Base-by-base conservation (phyloP, 2,797 vertebrate species). In the Tadarida brasiliensis region DNA sequence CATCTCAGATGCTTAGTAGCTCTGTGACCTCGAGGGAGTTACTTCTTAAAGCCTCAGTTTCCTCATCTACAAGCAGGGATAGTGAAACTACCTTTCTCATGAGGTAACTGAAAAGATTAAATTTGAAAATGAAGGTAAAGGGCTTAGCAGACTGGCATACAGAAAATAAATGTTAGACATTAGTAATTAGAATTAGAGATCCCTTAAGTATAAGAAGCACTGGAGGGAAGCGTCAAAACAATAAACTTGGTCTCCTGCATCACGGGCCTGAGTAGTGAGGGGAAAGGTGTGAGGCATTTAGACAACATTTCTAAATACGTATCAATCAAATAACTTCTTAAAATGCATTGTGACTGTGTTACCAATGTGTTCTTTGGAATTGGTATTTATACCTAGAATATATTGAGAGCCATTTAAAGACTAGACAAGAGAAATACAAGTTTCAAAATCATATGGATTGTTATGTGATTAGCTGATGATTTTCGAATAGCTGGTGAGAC, bases 331-430 rank as follows among this genome's bases (percentile, higher is more conserved):
- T 49, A 86, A 81, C 6, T 22, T 71, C 47, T 86, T 74, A 63
- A 71, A 92, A 67, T 9, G 20, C 7, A 70, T 56, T 77, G 11
- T 85, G 35, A 84, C 28, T 88, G 35, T 67, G 73, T 74, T 54
- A 73, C n/a, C 44, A 63, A 51, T 26, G 56, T 14, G 70, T 39
- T 67, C 30, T 87, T 95, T 63, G 78, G 68, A 81, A 68, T 61
- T 47, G 11, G 26, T 44, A 47, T 87, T n/a, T 87, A 81, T 22
- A 30, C n/a, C 70, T 65, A 74, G 30, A 83, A 90, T 74, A 65
- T 90, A 90, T 70, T 84, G 65, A 87, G 74, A 93, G n/a, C 5
- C 65, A 88, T 92, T 94, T 88, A 84, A 87, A 94, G 44, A 86
- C 68, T 2, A 83, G 26, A 16, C 6, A 81, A 47, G 24, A 84